These are phyloP conservation scores for Damaliscus lunatus DNA, from an alignment of 2,113 vertebrate species.

Conservation along the genomic window DNA sequence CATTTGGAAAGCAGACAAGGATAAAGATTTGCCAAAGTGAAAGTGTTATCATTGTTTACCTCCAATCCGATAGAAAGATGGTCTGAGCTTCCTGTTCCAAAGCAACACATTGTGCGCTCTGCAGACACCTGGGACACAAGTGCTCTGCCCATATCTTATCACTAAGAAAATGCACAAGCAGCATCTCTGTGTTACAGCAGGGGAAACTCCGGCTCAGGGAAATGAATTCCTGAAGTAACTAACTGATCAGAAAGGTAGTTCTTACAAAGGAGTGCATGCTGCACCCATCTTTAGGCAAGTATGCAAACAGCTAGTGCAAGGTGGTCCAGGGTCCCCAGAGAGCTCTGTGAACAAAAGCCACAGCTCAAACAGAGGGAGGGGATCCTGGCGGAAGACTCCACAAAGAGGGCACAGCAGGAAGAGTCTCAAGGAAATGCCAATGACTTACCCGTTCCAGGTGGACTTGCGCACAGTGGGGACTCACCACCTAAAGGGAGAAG, in stretches of 20 bases:
- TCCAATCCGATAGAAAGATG: neutral
- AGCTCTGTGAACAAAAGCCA: neutral
- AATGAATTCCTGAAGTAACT: neutral
- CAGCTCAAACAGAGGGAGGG: neutral
- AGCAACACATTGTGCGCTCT: fast-evolving
- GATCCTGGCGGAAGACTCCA: neutral
- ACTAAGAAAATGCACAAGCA: neutral
- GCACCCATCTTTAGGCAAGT: neutral
- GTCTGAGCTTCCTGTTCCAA: neutral
- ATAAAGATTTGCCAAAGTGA: neutral
- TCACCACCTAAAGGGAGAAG: neutral
- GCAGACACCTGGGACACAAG: no score
- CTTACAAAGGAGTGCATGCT: fast-evolving
- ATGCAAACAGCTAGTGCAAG: fast-evolving
- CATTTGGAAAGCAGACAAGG: neutral
- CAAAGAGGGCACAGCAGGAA: neutral
- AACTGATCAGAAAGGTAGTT: neutral
- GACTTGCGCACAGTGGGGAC: neutral
- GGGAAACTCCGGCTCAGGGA: neutral
- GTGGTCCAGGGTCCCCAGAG: fast-evolving
- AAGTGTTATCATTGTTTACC: neutral
- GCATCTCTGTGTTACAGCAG: neutral
- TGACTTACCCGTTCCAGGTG: neutral
- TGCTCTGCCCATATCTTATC: fast-evolving
- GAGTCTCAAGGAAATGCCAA: neutral